Conservation (phyloP, 2,113 vertebrate species). For the Turdus rufiventris region DNA sequence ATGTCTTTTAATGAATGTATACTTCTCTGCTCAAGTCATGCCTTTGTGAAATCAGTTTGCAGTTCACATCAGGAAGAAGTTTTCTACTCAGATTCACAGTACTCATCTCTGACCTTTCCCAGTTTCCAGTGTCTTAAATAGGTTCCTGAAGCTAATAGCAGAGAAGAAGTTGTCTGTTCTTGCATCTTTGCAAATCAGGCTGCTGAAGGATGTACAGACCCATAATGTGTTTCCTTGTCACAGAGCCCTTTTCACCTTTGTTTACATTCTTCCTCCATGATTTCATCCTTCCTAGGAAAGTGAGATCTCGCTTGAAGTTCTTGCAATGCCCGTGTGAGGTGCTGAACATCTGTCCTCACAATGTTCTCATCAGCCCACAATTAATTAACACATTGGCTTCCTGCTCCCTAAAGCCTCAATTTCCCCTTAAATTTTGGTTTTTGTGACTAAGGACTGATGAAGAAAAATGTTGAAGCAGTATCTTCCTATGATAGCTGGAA, state of each 20-base stretch:
- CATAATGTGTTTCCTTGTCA: not conserved
- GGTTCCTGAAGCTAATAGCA: not conserved
- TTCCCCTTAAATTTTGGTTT: not conserved
- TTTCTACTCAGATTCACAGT: not conserved
- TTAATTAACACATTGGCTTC: not conserved
- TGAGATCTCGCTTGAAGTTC: not conserved
- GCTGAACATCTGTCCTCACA: constrained; percentile 13
- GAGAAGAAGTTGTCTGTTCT: not conserved
- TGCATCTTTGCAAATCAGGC: not conserved
- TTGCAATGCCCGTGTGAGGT: not conserved
- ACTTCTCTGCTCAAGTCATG: not conserved
- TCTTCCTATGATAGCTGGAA: not conserved
- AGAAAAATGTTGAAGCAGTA: not conserved
- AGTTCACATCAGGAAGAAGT: not conserved
- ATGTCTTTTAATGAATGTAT: not conserved
- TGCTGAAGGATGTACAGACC: not conserved
- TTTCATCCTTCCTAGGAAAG: not conserved
- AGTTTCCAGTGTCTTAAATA: not conserved
- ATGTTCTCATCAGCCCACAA: not conserved
- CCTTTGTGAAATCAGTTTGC: not conserved
- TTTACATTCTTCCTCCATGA: not conserved
- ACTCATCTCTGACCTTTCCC: not conserved
- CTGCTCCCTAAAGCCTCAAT: not conserved
- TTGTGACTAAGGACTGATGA: not conserved
- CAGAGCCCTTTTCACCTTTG: not conserved